Evolutionary conservation across 2,797 vertebrate species (phyloP).

Genomic region (Danio albolineatus): DNA sequence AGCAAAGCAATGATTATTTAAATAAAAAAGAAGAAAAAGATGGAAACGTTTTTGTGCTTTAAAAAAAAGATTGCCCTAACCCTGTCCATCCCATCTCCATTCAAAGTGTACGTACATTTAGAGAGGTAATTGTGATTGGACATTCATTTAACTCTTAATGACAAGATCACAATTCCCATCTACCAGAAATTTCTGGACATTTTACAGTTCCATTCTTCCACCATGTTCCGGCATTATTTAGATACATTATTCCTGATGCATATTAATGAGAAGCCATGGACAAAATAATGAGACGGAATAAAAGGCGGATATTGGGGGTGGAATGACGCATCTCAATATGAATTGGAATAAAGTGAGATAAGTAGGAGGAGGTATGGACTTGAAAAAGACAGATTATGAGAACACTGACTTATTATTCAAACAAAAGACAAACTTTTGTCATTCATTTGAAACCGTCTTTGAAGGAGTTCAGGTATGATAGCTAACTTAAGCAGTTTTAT

Average conservation of each 20-base stretch:
- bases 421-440: slow-evolving; percentile 49
- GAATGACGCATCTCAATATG: slow-evolving; percentile 41
- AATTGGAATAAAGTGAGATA: slow-evolving; percentile 50
- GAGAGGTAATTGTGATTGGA: slow-evolving; percentile 52
- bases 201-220: slow-evolving; percentile 51
- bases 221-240: slow-evolving; percentile 63
- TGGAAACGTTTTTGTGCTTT: slow-evolving; percentile 36
- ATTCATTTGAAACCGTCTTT: slow-evolving; percentile 29
- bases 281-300: slow-evolving; percentile 50
- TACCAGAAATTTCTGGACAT: slow-evolving; percentile 59
- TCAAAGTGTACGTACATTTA: slow-evolving; percentile 48
- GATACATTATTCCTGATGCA: slow-evolving; percentile 61
- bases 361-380: slow-evolving; percentile 39
- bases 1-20: slow-evolving; percentile 12
- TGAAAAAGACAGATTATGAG: slow-evolving; percentile 48
- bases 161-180: slow-evolving; percentile 62
- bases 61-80: slow-evolving; percentile 42
- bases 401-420: slow-evolving; percentile 40
- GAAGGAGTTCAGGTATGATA: slow-evolving; percentile 8
- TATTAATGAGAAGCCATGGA: slow-evolving; percentile 58
- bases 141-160: slow-evolving; percentile 61
- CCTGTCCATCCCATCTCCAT: slow-evolving; percentile 43
- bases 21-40: not conserved
- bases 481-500: slow-evolving; percentile 23
- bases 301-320: slow-evolving; percentile 23